Conservation (phyloP, 2,888 invertebrate genomes). For the Tridacna crocea region DNA sequence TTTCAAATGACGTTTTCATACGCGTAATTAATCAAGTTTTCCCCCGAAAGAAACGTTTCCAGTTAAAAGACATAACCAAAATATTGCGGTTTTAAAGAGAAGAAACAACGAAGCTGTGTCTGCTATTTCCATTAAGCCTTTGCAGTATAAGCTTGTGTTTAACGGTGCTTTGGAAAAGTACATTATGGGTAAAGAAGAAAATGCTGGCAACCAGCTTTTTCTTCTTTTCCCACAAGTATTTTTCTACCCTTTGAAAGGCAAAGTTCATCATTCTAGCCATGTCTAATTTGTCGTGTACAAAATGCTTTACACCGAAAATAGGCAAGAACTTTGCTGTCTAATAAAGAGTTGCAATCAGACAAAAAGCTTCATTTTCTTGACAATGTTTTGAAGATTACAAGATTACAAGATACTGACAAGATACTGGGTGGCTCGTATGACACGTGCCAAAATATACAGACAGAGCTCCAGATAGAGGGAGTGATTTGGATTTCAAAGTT, state of each 20-base stretch:
- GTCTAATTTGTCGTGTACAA: not conserved
- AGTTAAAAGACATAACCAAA: too few relatives aligned
- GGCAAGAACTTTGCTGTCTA: not conserved
- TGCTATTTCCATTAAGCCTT: too few relatives aligned
- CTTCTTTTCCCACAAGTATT: not conserved
- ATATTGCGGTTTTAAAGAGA: too few relatives aligned
- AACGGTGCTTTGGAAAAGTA: not conserved
- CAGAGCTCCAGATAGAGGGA: too few relatives aligned
- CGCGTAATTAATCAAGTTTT: too few relatives aligned
- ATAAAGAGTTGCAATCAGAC: not conserved
- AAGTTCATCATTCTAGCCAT: not conserved
- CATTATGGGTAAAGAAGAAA: not conserved
- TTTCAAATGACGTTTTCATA: too few relatives aligned
- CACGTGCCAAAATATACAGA: constrained; percentile 20
- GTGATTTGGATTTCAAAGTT: too few relatives aligned
- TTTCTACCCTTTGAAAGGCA: not conserved
- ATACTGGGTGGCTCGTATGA: constrained; percentile 6
- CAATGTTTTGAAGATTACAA: constrained; percentile 8
- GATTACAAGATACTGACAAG: too few relatives aligned
- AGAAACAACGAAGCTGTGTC: too few relatives aligned
- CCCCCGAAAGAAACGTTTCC: too few relatives aligned
- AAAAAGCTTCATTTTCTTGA: not conserved
- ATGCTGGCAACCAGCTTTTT: not conserved
- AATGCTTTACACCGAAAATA: too few relatives aligned
- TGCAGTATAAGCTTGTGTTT: not conserved